Conservation (phyloP, 1,140 invertebrate genomes). For the Proctacanthus coquilletti region DNA sequence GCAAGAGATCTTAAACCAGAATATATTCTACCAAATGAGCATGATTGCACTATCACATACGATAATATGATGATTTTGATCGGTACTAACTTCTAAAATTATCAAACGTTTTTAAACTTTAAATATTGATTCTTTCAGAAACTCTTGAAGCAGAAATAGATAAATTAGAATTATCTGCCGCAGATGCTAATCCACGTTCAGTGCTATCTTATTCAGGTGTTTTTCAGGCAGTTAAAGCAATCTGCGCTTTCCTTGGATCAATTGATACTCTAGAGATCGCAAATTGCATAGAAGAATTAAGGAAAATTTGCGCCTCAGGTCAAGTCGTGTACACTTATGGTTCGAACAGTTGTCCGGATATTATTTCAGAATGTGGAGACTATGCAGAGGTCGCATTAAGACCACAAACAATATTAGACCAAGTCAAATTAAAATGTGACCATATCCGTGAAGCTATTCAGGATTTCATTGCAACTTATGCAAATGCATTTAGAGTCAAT, state of each 20-base stretch:
- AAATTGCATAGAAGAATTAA: constrained; percentile 53
- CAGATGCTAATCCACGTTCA: constrained; percentile 38
- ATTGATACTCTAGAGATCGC: constrained; percentile 75
- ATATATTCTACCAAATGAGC: constrained; percentile 58
- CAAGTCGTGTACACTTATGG: constrained; percentile 20
- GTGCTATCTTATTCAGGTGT: constrained; percentile 39
- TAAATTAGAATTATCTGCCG: constrained; percentile 47
- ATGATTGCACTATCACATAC: constrained; percentile 53
- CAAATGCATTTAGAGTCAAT: constrained; percentile 68
- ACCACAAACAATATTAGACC: constrained; percentile 34
- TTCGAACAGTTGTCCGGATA: constrained; percentile 20
- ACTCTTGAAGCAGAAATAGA: constrained; percentile 69
- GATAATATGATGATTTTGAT: constrained; percentile 64
- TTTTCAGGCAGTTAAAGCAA: constrained; percentile 79
- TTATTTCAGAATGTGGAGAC: constrained; percentile 36
- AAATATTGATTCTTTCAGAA: constrained; percentile 33
- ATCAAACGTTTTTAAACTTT: constrained; percentile 1
- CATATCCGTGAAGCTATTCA: constrained; percentile 55
- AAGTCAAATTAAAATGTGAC: constrained; percentile 44
- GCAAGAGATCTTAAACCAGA: constrained; percentile 55
- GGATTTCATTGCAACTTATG: constrained; percentile 63
- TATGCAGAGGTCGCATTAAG: constrained; percentile 43
- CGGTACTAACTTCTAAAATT: constrained; percentile 30
- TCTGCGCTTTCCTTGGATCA: constrained; percentile 73
- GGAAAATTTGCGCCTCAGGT: constrained; percentile 39